These are phyloP conservation scores for Zaprionus africanus DNA, from an alignment of 1,140 invertebrate genomes.

Conservation along the genomic window DNA sequence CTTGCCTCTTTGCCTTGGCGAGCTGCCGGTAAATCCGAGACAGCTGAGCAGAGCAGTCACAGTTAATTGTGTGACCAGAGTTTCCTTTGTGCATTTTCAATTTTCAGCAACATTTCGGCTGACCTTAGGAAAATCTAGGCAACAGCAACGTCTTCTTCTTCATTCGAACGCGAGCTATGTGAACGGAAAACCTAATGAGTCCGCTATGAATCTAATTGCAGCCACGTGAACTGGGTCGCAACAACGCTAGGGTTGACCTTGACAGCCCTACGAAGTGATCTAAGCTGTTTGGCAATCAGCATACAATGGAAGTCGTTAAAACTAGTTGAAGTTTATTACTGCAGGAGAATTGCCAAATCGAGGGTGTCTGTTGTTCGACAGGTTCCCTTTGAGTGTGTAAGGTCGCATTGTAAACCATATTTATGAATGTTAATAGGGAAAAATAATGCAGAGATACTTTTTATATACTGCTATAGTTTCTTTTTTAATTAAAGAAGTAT, in stretches of 20 bases:
- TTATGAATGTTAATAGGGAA: too few relatives aligned
- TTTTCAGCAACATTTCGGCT: slow-evolving; percentile 29
- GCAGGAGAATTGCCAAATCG: background rate
- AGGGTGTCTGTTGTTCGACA: background rate
- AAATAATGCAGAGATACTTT: too few relatives aligned
- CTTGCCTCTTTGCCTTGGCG: slow-evolving; percentile 30
- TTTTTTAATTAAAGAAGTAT: too few relatives aligned
- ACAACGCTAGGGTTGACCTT: slow-evolving; percentile 7
- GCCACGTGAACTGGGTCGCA: slow-evolving; percentile 53
- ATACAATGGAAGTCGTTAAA: slow-evolving; percentile 5
- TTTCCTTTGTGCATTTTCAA: slow-evolving; percentile 8
- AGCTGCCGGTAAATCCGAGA: slow-evolving; percentile 26
- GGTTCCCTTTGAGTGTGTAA: background rate
- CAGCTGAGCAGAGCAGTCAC: background rate
- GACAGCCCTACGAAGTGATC: background rate
- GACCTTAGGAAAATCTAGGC: slow-evolving; percentile 21
- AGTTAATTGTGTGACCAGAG: slow-evolving; percentile 27
- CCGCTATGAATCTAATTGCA: slow-evolving; percentile 60
- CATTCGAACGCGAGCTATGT: slow-evolving; percentile 34
- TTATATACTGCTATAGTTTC: too few relatives aligned
- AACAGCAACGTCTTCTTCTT: slow-evolving; percentile 20
- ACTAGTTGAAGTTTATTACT: background rate
- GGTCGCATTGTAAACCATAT: too few relatives aligned
- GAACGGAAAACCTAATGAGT: slow-evolving; percentile 35
- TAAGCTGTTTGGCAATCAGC: background rate